These are phyloP conservation scores for Danio rerio DNA, from an alignment of 2,113 vertebrate species.

Conservation along the genomic window DNA sequence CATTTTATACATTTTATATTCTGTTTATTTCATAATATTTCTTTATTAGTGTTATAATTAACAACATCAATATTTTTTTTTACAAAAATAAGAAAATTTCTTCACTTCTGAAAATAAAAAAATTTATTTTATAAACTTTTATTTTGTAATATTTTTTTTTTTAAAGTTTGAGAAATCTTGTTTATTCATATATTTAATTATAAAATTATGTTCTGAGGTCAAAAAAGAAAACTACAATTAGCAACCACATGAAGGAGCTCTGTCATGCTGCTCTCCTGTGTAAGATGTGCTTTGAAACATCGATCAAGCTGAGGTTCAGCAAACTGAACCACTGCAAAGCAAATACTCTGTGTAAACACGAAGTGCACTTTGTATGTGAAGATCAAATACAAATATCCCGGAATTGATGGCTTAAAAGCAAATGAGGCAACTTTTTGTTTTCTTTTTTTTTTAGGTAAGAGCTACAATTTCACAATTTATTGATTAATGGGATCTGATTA, in stretches of 20 bases:
- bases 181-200: no score
- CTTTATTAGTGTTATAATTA: no score
- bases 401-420: not conserved
- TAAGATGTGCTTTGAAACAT: not conserved
- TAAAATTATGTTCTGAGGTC: not conserved
- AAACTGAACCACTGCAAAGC: not conserved
- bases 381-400: slow-evolving; percentile 12
- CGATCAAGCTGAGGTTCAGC: not conserved
- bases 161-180: no score
- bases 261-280: not conserved
- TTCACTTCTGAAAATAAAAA: no score
- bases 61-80: no score
- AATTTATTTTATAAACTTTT: no score
- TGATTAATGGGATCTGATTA: not conserved
- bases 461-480: not conserved
- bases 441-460: not conserved
- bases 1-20: no score
- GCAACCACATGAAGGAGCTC: not conserved
- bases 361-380: slow-evolving; percentile 5
- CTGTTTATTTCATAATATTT: no score
- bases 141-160: no score
- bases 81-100: no score
- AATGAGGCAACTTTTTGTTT: not conserved
- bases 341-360: slow-evolving; percentile 26
- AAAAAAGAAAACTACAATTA: not conserved